Conservation (phyloP, 2,888 invertebrate species). For the Ecliptopera silaceata region DNA sequence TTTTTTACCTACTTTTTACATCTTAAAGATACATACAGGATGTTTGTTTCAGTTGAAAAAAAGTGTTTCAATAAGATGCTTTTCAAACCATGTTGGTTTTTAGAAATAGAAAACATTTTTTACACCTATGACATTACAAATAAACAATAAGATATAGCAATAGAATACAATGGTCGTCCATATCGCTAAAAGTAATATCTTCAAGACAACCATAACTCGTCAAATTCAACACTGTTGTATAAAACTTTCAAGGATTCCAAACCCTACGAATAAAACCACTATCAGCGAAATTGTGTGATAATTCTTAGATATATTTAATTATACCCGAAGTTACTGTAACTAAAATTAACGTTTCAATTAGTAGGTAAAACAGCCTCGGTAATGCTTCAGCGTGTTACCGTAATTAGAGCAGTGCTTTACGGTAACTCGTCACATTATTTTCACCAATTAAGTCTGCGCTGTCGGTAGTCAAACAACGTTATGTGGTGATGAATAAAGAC, state of each 20-base stretch:
- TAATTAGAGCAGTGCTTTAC: conserved; percentile 28
- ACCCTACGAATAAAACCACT: background rate
- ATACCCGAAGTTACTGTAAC: conserved; percentile 8
- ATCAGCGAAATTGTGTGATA: conserved; percentile 4
- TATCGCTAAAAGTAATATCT: too few species aligned
- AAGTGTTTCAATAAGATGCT: too few species aligned
- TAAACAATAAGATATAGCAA: too few species aligned
- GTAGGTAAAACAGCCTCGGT: conserved; percentile 14
- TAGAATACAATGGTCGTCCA: too few species aligned
- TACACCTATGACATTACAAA: too few species aligned
- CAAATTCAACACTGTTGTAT: too few species aligned
- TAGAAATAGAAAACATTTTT: too few species aligned
- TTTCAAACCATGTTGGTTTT: too few species aligned
- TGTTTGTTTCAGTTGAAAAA: too few species aligned
- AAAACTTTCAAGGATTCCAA: background rate
- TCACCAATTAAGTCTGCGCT: conserved; percentile 18
- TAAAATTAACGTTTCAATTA: conserved; percentile 28
- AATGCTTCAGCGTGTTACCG: conserved; percentile 25
- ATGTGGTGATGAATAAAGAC: background rate
- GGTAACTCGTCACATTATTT: conserved; percentile 29
- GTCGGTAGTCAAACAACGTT: conserved; percentile 12
- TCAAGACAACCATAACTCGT: too few species aligned
- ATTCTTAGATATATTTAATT: conserved; percentile 5
- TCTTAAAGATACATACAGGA: too few species aligned
- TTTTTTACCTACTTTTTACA: too few species aligned